These are phyloP conservation scores for Microtus pennsylvanicus DNA, from an alignment of 2,113 vertebrate genomes.

Conservation along the genomic window DNA sequence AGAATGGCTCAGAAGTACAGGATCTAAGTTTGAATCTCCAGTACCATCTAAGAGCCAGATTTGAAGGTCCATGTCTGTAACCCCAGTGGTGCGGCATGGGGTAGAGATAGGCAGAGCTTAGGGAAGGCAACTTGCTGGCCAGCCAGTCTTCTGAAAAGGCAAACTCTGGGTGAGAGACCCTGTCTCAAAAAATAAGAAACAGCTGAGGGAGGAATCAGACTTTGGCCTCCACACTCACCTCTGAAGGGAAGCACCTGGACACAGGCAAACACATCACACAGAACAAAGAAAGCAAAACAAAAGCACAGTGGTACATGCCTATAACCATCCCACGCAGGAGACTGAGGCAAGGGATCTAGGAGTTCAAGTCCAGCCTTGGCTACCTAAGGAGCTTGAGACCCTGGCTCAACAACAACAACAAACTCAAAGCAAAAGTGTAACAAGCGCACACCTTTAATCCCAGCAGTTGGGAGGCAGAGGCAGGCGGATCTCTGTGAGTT, in stretches of 20 bases:
- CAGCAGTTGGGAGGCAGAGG: no score
- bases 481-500: no score
- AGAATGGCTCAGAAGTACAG: not conserved
- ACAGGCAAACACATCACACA: not conserved
- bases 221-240: not conserved
- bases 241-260: not conserved
- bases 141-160: not conserved
- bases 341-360: not conserved
- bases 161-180: not conserved
- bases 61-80: not conserved
- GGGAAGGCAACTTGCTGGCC: not conserved
- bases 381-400: not conserved
- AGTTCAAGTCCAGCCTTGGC: not conserved
- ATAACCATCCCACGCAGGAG: no score
- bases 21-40: not conserved
- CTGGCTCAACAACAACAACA: not conserved
- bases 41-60: not conserved
- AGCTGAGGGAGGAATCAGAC: not conserved
- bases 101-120: not conserved
- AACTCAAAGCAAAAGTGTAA: not conserved
- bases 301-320: no score
- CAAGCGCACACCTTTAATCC: not conserved
- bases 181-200: not conserved
- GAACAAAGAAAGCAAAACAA: not conserved
- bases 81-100: no score